These are phyloP conservation scores for Toxotes chatareus DNA, from an alignment of 2,113 vertebrate species.

Conservation along the genomic window DNA sequence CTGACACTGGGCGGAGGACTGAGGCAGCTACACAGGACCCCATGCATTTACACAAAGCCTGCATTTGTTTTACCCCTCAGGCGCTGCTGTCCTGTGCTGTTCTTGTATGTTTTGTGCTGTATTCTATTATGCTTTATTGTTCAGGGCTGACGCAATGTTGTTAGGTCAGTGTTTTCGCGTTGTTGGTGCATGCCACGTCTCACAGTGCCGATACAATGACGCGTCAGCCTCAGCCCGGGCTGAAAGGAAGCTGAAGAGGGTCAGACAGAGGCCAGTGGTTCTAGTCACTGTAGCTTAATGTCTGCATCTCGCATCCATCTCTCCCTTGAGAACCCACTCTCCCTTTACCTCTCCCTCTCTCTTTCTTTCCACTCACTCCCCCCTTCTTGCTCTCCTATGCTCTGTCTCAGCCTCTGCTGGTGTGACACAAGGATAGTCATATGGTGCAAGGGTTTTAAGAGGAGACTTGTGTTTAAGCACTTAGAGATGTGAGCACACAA, in stretches of 20 bases:
- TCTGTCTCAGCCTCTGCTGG: constrained; percentile 13
- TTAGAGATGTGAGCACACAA: constrained; percentile 47
- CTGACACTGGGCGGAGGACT: constrained; percentile 35
- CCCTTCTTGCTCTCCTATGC: not conserved
- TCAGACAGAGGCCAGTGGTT: constrained; percentile 67
- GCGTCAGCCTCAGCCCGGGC: constrained; percentile 16
- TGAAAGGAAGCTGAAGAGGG: constrained; percentile 44
- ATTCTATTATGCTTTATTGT: not conserved
- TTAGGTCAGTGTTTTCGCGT: constrained; percentile 2
- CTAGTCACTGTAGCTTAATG: constrained; percentile 59
- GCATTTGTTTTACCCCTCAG: constrained; percentile 22
- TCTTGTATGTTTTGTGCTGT: constrained; percentile 6
- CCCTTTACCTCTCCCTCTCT: constrained; percentile 3
- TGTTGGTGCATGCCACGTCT: not conserved
- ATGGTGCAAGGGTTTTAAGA: constrained; percentile 52
- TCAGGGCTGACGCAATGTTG: not conserved
- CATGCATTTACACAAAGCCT: constrained; percentile 41
- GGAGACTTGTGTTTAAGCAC: constrained; percentile 62
- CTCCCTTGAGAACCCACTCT: constrained; percentile 41
- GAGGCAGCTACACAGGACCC: constrained; percentile 27
- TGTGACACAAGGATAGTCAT: constrained; percentile 56
- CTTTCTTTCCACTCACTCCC: constrained; percentile 18
- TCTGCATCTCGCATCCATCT: constrained; percentile 55
- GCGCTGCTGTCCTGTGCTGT: constrained; percentile 23
- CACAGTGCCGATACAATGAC: constrained; percentile 17